Base-by-base conservation (phyloP, 2,797 vertebrate genomes). In the Amniataba percoides region DNA sequence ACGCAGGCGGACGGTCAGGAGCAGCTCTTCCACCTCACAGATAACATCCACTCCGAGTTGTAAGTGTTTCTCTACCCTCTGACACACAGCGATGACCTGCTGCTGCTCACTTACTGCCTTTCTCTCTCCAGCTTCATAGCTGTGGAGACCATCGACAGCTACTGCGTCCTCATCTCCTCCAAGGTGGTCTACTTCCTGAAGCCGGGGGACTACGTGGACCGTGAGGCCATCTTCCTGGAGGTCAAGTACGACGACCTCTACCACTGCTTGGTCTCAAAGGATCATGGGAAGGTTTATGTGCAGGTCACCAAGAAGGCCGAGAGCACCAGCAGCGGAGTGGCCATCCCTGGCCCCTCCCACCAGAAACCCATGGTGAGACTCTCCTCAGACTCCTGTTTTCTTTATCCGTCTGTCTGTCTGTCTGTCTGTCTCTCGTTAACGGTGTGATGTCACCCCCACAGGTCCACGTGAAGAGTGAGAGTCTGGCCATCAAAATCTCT, bases 241-340 rank as follows among this genome's bases (percentile, higher is more conserved):
- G 97, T 99, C 82, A 99, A 97, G 80, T 99, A 99, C 0, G 97
- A 99, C 0, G 97, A 99, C 80, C 97, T 99, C 55, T 99, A 97
- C 88, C 98, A 99, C 93, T 99, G 98, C 89, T 96, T 99, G 13
- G 97, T 99, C 81, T 99, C 97, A 10, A 98, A 96, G 88, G 98
- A 99, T 86, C 98, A 98, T 0, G 97, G 98, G 25, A 98, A 97
- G 23, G 96, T 98, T 0, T 99, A 99, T 0, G 96, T 99, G 63
- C 98, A 99, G 92, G 93, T 99, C 77, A 99, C 98, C 6, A 99
- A 98, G 94, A 99, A 98, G 88, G 98, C 98, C 0, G 97, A 97
- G 48, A 97, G 86, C 86, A 96, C 94, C 0, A 96, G 96, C 67
- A 99, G 98, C 0, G 98, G 98, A 0, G 96, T 99, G 57, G 95